These are phyloP conservation scores for Gadus chalcogrammus DNA, from an alignment of 2,113 vertebrate genomes.

Conservation along the genomic window DNA sequence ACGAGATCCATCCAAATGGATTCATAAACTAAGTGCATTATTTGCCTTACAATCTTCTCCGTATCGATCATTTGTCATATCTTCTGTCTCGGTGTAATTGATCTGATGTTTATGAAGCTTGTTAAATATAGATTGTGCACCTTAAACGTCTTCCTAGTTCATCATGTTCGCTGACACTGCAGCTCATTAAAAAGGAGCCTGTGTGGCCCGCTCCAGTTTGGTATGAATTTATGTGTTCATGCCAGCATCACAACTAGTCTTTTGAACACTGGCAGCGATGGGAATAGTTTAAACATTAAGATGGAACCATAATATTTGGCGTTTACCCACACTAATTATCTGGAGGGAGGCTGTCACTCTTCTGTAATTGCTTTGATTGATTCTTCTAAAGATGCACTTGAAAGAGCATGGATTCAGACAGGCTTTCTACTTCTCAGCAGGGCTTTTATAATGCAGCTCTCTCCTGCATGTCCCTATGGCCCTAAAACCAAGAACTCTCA, in stretches of 20 bases:
- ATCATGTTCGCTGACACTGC: too few species aligned
- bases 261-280: slow-evolving; percentile 27
- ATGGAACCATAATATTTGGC: slow-evolving; percentile 44
- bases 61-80: too few species aligned
- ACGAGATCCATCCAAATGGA: too few species aligned
- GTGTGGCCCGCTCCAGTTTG: slow-evolving; percentile 14
- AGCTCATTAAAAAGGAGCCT: not conserved
- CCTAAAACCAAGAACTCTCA: not conserved
- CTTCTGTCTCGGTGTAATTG: too few species aligned
- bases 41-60: too few species aligned
- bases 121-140: too few species aligned
- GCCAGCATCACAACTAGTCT: slow-evolving; percentile 18
- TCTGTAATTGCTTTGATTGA: slow-evolving; percentile 60
- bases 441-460: slow-evolving; percentile 18
- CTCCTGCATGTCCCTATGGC: too few species aligned
- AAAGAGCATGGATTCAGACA: slow-evolving; percentile 35
- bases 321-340: slow-evolving; percentile 54
- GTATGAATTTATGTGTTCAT: not conserved
- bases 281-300: slow-evolving; percentile 31
- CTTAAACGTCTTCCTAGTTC: too few species aligned
- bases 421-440: slow-evolving; percentile 25
- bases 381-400: slow-evolving; percentile 48
- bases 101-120: not conserved
- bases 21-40: too few species aligned
- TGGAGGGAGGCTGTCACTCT: slow-evolving; percentile 38